Percentiles rank a stretch among this genome's conserved stretches.
These are phyloP conservation scores for Thera obeliscata DNA, from an alignment of 2,888 invertebrate species.

Conservation along the genomic window DNA sequence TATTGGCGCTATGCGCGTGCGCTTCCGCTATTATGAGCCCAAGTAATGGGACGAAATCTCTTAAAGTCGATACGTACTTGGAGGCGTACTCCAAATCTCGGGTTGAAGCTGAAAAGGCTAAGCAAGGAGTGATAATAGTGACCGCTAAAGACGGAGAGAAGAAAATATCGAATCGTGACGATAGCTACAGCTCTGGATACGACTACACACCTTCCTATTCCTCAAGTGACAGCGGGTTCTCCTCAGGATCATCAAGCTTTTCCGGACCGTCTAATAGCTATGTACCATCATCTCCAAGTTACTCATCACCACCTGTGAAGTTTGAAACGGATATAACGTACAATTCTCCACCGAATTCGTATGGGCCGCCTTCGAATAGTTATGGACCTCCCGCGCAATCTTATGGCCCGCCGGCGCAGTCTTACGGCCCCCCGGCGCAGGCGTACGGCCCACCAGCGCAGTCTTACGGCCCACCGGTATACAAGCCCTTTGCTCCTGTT, in stretches of 20 bases:
- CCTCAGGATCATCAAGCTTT: conserved; percentile 58
- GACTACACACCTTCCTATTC: conserved; percentile 74
- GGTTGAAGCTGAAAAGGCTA: conserved; percentile 76
- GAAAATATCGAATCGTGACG: conserved; percentile 76
- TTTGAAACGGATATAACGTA: conserved; percentile 68
- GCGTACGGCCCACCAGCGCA: conserved; percentile 73
- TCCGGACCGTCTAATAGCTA: conserved; percentile 50
- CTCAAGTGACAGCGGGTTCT: conserved; percentile 62
- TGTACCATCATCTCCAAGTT: conserved; percentile 64
- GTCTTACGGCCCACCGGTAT: conserved; percentile 60
- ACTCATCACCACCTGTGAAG: conserved; percentile 66
- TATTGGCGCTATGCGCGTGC: conserved; percentile 62
- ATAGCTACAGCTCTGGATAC: conserved; percentile 72
- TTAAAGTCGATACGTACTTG: conserved; percentile 85
- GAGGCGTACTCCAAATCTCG: conserved; percentile 86
- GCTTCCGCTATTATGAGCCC: conserved; percentile 74
- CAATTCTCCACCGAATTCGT: conserved; percentile 61
- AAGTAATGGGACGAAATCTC: conserved; percentile 62
- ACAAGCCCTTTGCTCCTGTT: conserved; percentile 59
- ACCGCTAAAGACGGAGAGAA: conserved; percentile 80
- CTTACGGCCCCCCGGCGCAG: conserved; percentile 54
- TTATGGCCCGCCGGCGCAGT: conserved; percentile 67
- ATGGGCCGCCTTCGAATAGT: conserved; percentile 66
- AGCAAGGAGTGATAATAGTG: conserved; percentile 73
- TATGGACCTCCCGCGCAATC: conserved; percentile 73